Conservation (phyloP, 2,888 invertebrate species). For the Diarsia brunnea region DNA sequence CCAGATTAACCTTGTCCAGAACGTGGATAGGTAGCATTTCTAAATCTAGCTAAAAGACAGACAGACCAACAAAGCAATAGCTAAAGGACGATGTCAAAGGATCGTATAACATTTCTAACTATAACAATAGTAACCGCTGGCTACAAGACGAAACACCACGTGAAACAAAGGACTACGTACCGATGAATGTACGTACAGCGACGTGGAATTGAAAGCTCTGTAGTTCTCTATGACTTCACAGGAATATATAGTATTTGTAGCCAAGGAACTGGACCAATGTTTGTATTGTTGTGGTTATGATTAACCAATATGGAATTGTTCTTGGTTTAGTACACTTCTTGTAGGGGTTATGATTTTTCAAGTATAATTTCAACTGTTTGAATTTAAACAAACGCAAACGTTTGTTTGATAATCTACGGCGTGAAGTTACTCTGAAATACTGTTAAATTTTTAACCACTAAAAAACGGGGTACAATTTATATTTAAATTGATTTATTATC, state of each 20-base stretch:
- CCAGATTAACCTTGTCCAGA: not conserved
- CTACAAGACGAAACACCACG: constrained; percentile 6
- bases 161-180: constrained; percentile 32
- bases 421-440: no score
- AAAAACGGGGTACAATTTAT: no score
- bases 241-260: constrained; percentile 9
- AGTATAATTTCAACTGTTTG: not conserved
- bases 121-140: constrained; percentile 11
- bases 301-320: constrained; percentile 8
- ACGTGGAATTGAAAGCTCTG: constrained; percentile 25
- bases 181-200: not conserved
- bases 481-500: no score
- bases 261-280: not conserved
- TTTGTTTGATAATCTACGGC: no score
- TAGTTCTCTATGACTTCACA: constrained; percentile 21
- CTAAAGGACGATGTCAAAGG: not conserved
- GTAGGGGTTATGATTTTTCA: not conserved
- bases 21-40: not conserved
- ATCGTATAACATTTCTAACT: constrained; percentile 5
- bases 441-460: no score
- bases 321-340: not conserved
- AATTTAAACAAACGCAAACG: no score
- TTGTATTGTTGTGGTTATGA: constrained; percentile 11
- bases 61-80: not conserved
- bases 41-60: not conserved